Base-by-base conservation (phyloP, 2,888 invertebrate genomes). In the Apantesis nais region DNA sequence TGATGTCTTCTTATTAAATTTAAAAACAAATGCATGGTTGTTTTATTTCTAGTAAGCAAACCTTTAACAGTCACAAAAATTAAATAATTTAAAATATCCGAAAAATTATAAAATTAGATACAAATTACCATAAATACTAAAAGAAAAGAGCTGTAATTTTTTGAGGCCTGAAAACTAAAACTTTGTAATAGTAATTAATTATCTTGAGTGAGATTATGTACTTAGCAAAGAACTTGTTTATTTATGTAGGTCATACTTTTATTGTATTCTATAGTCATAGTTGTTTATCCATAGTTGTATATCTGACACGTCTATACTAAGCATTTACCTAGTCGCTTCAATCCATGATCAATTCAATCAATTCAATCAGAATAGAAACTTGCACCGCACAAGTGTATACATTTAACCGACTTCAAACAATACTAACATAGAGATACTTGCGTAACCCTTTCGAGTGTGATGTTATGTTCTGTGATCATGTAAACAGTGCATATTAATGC, bases 1-100 rank as follows among this genome's bases (percentile, higher is more conserved):
- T 83, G 79, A 71, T 73, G 67, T 78, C 69, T 72, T 74, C 78
- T 83, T 77, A 74, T 75, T 76, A 74, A 80, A 81, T 77, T 74
- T 61, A 75, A 72, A 76, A 72, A 64, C 16, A 61, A 55, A 48
- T 37, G n/a, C 37, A 79, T 61, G 62, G 34, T 66, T 68, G 73
- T 82, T 83, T 79, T 66, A 76, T 79, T 80, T 82, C 11, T 52
- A 52, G 29, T 39, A 55, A 12, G 12, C 9, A n/a, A 52, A 11
- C 7, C n/a, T 52, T 52, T n/a, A 0, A n/a, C 11, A n/a, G 9
- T 52, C 0, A n/a, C 22, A n/a, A 52, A 52, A 9, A 52, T n/a
- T 2, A 52, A n/a, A n/a, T 52, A 8, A 5, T 9, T 1, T 22
- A 22, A 1, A n/a, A 52, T 52, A 9, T 22, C 22, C 22, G 4